Base-by-base conservation (phyloP, 2,888 invertebrate genomes). In the Cremastinae sp. region DNA sequence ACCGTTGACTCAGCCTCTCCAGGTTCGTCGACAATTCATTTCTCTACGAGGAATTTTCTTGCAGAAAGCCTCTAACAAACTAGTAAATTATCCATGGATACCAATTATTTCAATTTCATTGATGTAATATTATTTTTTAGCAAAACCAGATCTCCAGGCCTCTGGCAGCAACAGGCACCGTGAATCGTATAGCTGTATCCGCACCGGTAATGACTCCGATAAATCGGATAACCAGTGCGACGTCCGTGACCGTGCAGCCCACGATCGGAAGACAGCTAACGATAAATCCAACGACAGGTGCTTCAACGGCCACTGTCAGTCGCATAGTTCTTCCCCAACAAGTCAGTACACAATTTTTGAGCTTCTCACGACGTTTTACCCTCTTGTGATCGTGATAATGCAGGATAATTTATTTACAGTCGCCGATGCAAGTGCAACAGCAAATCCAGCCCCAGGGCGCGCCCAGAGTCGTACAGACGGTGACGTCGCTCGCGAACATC, bases 281-380 rank as follows among this genome's bases (percentile, higher is more conserved):
- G 4, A 87, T 89, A 51, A 88, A 84, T 47, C 85, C 88, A 47
- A 82, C 83, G 18, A 80, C 84, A 41, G 83, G 85, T 8, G 74
- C 84, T 8, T 78, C 86, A n/a, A 80, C 84, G 9, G 83, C 83
- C 0, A 86, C 84, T 36, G 87, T 89, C 41, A 88, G 86, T 74
- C 86, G 89, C 12, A 89, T 89, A 54, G 88, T 89, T 38, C 87
- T 89, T 65, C 89, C 86, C 9, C 87, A 88, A 70, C 87, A 87
- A 77, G 88, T 89, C 38, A 7, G 61, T 56, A 16, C 43, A 16
- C 22, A 8, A 28, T 28, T 18, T n/a, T 14, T 34, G 9, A 8
- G n/a, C n/a, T n/a, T n/a, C n/a, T n/a, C n/a, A n/a, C n/a, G n/a
- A n/a, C n/a, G n/a, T n/a, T n/a, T n/a, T n/a, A n/a, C n/a, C n/a